These are phyloP conservation scores for Collichthys lucidus DNA, from an alignment of 2,113 vertebrate genomes.

Conservation along the genomic window DNA sequence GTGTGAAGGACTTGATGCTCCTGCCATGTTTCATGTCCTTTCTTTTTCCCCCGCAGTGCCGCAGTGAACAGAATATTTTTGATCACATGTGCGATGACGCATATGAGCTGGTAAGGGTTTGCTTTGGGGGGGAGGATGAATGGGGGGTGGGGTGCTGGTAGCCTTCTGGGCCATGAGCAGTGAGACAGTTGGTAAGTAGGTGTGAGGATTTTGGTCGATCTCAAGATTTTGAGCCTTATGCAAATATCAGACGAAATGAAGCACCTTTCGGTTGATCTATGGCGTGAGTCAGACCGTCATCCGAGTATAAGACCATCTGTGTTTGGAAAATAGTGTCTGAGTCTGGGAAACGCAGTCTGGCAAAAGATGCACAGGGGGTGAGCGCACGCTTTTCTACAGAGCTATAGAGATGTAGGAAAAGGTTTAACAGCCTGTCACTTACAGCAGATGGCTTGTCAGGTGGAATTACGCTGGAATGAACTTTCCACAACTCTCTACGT, in stretches of 20 bases:
- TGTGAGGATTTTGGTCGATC: conserved; percentile 41
- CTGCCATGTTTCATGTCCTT: conserved; percentile 49
- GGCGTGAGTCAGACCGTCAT: conserved; percentile 17
- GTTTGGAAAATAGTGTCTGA: conserved; percentile 10
- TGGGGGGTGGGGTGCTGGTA: neutral
- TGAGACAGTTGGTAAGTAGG: conserved; percentile 30
- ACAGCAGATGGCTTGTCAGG: conserved; percentile 22
- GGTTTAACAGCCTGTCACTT: conserved; percentile 29
- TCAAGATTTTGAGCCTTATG: conserved; percentile 20
- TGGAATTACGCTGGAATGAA: conserved; percentile 2
- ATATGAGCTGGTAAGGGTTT: conserved; percentile 1
- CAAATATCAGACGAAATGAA: conserved; percentile 34
- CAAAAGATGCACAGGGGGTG: neutral
- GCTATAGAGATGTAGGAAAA: conserved; percentile 1
- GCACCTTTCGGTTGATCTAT: conserved; percentile 2
- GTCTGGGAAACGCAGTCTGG: conserved; percentile 1
- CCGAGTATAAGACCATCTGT: conserved; percentile 7
- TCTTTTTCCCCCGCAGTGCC: conserved; percentile 35
- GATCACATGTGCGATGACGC: conserved; percentile 35
- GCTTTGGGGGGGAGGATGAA: neutral
- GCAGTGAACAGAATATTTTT: conserved; percentile 25
- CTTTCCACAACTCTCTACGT: neutral
- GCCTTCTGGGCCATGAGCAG: conserved; percentile 12
- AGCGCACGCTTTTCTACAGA: conserved; percentile 25
- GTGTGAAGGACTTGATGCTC: conserved; percentile 29